These are phyloP conservation scores for Bos javanicus DNA, from an alignment of 2,113 vertebrate species.

Conservation along the genomic window DNA sequence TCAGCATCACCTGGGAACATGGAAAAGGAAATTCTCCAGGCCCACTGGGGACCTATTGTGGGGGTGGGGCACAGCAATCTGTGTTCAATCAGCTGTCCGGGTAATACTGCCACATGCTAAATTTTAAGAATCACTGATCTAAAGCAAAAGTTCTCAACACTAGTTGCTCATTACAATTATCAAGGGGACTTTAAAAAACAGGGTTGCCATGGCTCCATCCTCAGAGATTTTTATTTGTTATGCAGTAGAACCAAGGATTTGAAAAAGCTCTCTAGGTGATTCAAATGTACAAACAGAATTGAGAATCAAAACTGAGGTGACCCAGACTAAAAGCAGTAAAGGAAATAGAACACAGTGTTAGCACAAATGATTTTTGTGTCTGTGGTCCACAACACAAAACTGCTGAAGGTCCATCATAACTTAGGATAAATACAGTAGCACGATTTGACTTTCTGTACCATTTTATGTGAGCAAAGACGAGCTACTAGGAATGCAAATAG, in stretches of 20 bases:
- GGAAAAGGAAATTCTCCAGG: background rate
- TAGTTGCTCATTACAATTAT: slow-evolving; percentile 55
- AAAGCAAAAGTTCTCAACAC: slow-evolving; percentile 10
- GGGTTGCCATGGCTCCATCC: slow-evolving; percentile 39
- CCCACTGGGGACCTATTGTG: background rate
- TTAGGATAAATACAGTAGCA: background rate
- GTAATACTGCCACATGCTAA: slow-evolving; percentile 7
- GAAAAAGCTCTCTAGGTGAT: slow-evolving; percentile 43
- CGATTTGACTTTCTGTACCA: background rate
- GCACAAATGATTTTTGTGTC: background rate
- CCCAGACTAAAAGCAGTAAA: slow-evolving; percentile 1
- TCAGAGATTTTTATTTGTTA: slow-evolving; percentile 57
- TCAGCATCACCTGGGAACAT: background rate
- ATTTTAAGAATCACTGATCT: slow-evolving; percentile 29
- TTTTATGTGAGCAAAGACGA: background rate
- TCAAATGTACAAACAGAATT: slow-evolving; percentile 48
- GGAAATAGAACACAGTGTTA: background rate
- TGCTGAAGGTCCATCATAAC: background rate
- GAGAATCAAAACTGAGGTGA: slow-evolving; percentile 15
- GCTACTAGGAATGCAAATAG: background rate
- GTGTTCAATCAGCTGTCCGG: slow-evolving; percentile 17
- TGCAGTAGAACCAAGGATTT: slow-evolving; percentile 41
- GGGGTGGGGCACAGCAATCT: background rate
- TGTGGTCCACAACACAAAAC: background rate
- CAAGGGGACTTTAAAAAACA: slow-evolving; percentile 38